A percentile compares a stretch with the other conserved stretches of the same genome.
Evolutionary conservation across 2,888 invertebrate genomes (phyloP).

Genomic region (Tipula vernalis): DNA sequence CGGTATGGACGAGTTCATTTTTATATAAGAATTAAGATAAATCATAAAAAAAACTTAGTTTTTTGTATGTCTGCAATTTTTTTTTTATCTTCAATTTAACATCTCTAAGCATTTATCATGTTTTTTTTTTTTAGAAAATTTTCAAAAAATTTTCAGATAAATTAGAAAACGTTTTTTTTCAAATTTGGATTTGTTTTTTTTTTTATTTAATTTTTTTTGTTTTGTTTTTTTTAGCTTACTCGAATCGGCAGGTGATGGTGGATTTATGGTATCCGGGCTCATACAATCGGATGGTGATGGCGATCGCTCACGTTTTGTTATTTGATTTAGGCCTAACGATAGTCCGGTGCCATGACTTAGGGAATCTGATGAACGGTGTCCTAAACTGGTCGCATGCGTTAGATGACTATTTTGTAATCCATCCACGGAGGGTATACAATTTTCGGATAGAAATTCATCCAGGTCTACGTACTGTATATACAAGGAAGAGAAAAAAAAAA

Average conservation of each 20-base stretch:
- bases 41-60: constrained; percentile 18
- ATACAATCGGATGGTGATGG: constrained; percentile 81
- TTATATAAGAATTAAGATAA: not conserved
- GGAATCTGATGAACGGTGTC: constrained; percentile 36
- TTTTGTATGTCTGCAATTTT: constrained; percentile 16
- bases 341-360: constrained; percentile 43
- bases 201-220: not conserved
- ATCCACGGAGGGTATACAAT: constrained; percentile 66
- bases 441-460: constrained; percentile 93
- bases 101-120: constrained; percentile 25
- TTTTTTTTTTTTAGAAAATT: constrained; percentile 32
- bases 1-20: not conserved
- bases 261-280: constrained; percentile 80
- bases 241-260: constrained; percentile 80
- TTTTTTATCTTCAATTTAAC: constrained; percentile 17
- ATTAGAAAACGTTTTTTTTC: constrained; percentile 4
- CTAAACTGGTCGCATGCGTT: constrained; percentile 34
- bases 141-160: constrained; percentile 13
- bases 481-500: constrained; percentile 23
- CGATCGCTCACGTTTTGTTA: constrained; percentile 76
- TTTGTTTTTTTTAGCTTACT: constrained; percentile 46
- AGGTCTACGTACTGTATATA: constrained; percentile 77
- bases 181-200: not conserved
- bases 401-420: constrained; percentile 49
- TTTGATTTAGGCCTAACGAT: constrained; percentile 45